Conservation (phyloP, 2,113 vertebrate genomes). For the Boleophthalmus pectinirostris region DNA sequence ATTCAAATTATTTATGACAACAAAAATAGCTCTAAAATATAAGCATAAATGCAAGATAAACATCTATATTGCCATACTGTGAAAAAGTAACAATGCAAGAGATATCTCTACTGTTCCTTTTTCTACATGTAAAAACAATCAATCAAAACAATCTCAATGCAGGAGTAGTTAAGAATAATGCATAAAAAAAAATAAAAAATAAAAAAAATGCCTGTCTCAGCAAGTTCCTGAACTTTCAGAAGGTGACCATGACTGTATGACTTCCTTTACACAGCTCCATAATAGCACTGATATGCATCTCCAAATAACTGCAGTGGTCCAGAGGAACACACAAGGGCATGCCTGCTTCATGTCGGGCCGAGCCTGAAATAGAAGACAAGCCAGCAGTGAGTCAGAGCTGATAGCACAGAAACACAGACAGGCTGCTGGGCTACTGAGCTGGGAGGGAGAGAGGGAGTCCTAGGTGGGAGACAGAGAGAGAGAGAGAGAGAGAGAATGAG, state of each 20-base stretch:
- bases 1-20: too few species aligned
- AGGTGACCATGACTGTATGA: neutral
- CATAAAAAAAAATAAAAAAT: too few species aligned
- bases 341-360: conserved; percentile 59
- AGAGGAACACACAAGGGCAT: conserved; percentile 53
- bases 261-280: conserved; percentile 22
- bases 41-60: too few species aligned
- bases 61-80: too few species aligned
- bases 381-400: conserved; percentile 64
- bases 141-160: neutral
- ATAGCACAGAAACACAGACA: conserved; percentile 64
- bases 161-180: neutral
- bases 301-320: conserved; percentile 35
- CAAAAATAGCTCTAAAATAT: too few species aligned
- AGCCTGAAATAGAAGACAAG: conserved; percentile 66
- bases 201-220: neutral
- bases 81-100: too few species aligned
- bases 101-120: too few species aligned
- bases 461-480: too few species aligned
- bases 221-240: neutral
- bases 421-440: conserved; percentile 64
- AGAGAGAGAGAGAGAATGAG: neutral
- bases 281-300: conserved; percentile 17
- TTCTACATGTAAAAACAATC: neutral
- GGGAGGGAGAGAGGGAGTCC: conserved; percentile 42